phyloP scores from a whole-genome alignment of 1,140 invertebrate species.

The Cardiocondyla obscurior region DNA sequence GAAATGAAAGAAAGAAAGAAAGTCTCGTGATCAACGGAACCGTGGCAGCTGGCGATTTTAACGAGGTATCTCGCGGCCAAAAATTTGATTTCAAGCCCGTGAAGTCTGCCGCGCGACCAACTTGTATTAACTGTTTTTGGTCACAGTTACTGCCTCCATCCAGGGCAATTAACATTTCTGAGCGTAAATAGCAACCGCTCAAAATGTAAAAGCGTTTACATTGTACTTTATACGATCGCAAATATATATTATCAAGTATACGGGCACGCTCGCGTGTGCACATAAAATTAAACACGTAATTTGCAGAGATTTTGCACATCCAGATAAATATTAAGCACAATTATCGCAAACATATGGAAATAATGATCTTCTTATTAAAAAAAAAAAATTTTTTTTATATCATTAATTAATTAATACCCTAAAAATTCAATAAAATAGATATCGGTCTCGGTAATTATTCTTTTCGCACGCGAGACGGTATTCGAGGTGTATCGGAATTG shows the following conservation, averaged over 20 bases:
- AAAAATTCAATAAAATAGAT: neutral
- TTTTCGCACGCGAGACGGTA: neutral
- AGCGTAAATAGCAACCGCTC: too few relatives aligned
- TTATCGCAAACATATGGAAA: too few relatives aligned
- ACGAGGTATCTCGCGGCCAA: neutral
- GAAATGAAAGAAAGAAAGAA: neutral
- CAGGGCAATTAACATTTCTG: too few relatives aligned
- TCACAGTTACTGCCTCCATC: neutral
- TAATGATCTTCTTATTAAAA: too few relatives aligned
- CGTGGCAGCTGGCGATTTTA: conserved; percentile 11
- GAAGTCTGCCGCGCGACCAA: neutral
- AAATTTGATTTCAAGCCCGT: conserved; percentile 13
- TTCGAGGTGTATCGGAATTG: neutral
- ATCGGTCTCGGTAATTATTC: conserved; percentile 25
- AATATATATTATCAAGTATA: too few relatives aligned
- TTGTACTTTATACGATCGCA: conserved; percentile 3
- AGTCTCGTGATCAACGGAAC: neutral
- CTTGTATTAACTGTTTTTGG: conserved; percentile 8
- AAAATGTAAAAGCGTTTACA: neutral
- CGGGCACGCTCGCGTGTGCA: neutral
- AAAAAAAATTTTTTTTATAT: neutral
- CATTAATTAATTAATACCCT: too few relatives aligned
- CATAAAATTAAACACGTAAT: neutral
- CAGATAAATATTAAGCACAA: neutral
- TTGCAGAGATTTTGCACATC: neutral